Conservation (phyloP, 1,140 invertebrate species). For the Hyposmocoma kahamanoa region DNA sequence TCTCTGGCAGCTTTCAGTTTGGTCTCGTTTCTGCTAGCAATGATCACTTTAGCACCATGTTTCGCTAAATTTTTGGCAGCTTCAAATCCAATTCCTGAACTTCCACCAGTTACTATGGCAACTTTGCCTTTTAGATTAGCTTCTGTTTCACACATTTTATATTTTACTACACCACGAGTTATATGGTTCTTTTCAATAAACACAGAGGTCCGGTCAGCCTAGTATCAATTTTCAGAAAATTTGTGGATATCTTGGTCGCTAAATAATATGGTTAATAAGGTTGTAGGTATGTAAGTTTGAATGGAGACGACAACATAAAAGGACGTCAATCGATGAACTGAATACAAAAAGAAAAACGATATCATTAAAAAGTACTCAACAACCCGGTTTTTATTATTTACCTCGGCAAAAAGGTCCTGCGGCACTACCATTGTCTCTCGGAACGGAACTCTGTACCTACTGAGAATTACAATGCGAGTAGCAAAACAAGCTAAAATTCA, state of each 20-base stretch:
- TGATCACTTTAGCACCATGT: conserved; percentile 85
- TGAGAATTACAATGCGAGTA: neutral
- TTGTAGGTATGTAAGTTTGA: too few species aligned
- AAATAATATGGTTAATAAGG: too few species aligned
- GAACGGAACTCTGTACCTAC: neutral
- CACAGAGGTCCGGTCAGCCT: too few species aligned
- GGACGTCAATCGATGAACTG: conserved; percentile 16
- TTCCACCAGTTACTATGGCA: conserved; percentile 91
- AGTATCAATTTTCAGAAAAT: too few species aligned
- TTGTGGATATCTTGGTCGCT: too few species aligned
- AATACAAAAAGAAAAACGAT: conserved; percentile 20
- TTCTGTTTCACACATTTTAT: conserved; percentile 43
- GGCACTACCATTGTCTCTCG: conserved; percentile 25
- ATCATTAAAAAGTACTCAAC: neutral
- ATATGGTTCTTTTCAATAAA: too few species aligned
- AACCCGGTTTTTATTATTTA: conserved; percentile 29
- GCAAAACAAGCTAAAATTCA: too few species aligned
- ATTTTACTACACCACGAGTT: too few species aligned
- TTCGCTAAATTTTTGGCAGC: conserved; percentile 84
- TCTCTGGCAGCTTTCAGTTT: conserved; percentile 75
- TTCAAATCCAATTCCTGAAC: conserved; percentile 82
- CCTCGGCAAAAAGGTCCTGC: conserved; percentile 16
- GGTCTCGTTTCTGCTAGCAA: conserved; percentile 82
- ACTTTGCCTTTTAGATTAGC: conserved; percentile 87
- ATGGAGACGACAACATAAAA: neutral